Evolutionary conservation across 2,113 vertebrate species (phyloP).

Genomic region (Casuarius casuarius): DNA sequence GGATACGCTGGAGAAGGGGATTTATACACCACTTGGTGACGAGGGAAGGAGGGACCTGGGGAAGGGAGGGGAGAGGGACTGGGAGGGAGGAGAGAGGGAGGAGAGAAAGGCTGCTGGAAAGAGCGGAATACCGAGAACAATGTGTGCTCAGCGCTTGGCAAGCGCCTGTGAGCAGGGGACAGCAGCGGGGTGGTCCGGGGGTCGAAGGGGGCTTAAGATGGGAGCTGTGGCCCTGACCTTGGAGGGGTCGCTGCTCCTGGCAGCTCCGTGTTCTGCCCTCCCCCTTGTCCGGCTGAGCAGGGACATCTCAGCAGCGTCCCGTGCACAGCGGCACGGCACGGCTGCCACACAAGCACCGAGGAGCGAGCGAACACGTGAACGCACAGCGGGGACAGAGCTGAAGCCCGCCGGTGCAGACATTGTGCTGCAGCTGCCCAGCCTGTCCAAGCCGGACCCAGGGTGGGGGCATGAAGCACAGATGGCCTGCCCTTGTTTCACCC

Average conservation of each 20-base stretch:
- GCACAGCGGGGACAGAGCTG: no score
- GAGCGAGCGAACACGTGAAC: no score
- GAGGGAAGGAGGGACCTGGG: constrained; percentile 56
- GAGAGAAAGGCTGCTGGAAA: neutral
- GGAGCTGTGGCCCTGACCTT: neutral
- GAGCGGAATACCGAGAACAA: neutral
- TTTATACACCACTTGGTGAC: constrained; percentile 60
- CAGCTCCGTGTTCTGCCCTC: neutral
- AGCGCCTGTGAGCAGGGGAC: neutral
- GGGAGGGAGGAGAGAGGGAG: constrained; percentile 7
- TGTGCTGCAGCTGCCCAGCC: no score
- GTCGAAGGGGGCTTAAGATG: neutral
- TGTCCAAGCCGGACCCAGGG: no score
- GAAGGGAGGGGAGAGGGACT: constrained; percentile 41
- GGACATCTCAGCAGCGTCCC: no score
- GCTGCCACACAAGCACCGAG: no score
- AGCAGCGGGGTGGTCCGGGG: neutral
- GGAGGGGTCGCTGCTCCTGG: neutral
- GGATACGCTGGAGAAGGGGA: constrained; percentile 40
- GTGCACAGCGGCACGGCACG: no score
- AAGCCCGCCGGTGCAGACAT: no score
- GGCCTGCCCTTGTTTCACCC: no score
- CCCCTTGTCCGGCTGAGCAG: no score
- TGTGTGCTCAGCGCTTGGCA: neutral
- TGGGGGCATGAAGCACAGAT: no score